Evolutionary conservation across 2,888 invertebrate genomes (phyloP), one percentile per base, ranked within the genome.

Genomic region (Sturmia bella): DNA sequence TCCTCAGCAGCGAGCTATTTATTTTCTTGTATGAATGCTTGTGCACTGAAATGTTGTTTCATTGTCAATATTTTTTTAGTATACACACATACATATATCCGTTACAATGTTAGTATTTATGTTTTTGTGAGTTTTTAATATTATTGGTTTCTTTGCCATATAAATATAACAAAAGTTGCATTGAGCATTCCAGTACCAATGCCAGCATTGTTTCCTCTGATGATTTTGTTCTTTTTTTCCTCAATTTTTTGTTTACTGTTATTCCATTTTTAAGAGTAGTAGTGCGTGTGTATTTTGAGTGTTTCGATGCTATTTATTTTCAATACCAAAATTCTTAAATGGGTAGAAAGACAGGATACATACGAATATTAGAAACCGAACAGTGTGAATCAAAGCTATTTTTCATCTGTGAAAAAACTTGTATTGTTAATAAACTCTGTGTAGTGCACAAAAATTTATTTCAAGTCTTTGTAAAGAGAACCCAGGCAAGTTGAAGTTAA

Each of bases 71-170:
- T 70, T 78, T 75, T 82, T 56, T 52, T 70, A 75, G n/a, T 57
- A 57, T 41, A 27, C 27, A 27, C 6, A 27, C 27, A 27, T 27
- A 27, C 27, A 27, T 27, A 50, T 74, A 66, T 82, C 68, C 69
- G 59, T 41, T 73, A 19, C 57, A 11, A 5, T 45, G n/a, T 52
- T 24, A 7, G 13, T 63, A 15, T 64, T 52, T 21, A n/a, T 78
- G 63, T 64, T 12, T 66, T 37, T 43, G 41, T 41, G 45, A 39
- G 37, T 76, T 57, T 64, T 54, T 74, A 78, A 75, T 82, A 56
- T 78, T 82, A 64, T 81, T 78, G 70, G 74, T 78, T 82, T 70
- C 82, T 66, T 78, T 78, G 78, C 78, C 82, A 73, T 82, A 70
- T 78, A 78, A 70, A 82, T 64, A 74, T 43, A 70, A 61, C 69